Conservation (phyloP, 1,140 invertebrate genomes). For the Cyphomyrmex costatus region DNA sequence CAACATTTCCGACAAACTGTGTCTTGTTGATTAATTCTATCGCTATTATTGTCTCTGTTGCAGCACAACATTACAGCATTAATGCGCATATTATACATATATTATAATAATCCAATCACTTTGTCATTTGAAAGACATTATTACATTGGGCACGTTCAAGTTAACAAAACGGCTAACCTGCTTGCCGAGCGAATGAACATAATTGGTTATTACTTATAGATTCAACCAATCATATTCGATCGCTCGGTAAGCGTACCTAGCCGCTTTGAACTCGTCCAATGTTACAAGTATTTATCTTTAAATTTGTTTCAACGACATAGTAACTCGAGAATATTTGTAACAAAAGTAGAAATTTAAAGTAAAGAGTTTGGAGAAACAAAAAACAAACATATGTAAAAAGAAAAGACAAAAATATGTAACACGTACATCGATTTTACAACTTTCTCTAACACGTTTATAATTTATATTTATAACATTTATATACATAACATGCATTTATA, state of each 20-base stretch:
- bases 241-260: too few species aligned
- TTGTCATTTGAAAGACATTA: neutral
- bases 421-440: constrained; percentile 22
- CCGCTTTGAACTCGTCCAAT: too few species aligned
- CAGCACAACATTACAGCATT: constrained; percentile 57
- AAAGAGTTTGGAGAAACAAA: neutral
- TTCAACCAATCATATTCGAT: too few species aligned
- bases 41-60: constrained; percentile 53
- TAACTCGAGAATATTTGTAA: neutral
- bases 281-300: neutral
- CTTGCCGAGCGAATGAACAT: too few species aligned
- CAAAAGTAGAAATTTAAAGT: constrained; percentile 13
- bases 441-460: constrained; percentile 37
- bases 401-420: constrained; percentile 2
- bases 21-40: constrained; percentile 38
- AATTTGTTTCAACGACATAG: neutral
- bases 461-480: constrained; percentile 27
- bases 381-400: neutral
- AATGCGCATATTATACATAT: neutral
- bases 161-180: too few species aligned
- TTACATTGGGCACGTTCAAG: too few species aligned
- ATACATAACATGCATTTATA: constrained; percentile 25
- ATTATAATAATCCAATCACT: constrained; percentile 2
- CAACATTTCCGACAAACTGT: constrained; percentile 12
- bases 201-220: too few species aligned